Evolutionary conservation across 1,140 invertebrate species (phyloP).

Genomic region (Dendroctonus ponderosae): DNA sequence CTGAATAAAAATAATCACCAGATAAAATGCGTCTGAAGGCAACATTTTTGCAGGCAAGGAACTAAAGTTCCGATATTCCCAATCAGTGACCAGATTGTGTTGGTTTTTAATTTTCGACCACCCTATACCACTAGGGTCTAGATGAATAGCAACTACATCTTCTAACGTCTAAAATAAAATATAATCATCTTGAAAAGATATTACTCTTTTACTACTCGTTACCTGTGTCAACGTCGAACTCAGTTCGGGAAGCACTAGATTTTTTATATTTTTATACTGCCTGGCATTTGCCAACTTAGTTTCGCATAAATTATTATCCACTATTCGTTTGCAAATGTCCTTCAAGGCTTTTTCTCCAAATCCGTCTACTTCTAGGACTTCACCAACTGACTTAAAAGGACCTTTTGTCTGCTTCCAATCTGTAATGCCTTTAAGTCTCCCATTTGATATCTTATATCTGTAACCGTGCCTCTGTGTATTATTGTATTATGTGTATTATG

Average conservation of each 20-base stretch:
- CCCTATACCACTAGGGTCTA: constrained; percentile 30
- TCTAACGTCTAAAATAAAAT: constrained; percentile 12
- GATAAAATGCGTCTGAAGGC: constrained; percentile 27
- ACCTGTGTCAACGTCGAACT: constrained; percentile 2
- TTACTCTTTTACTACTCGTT: neutral
- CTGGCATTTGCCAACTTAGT: neutral
- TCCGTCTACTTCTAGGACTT: constrained; percentile 38
- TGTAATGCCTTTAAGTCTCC: constrained; percentile 34
- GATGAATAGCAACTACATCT: constrained; percentile 29
- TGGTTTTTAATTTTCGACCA: constrained; percentile 25
- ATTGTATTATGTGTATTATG: too few species aligned
- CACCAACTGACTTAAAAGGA: constrained; percentile 33
- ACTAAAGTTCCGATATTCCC: constrained; percentile 25
- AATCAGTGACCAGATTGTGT: constrained; percentile 17
- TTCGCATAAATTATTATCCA: neutral
- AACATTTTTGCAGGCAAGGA: constrained; percentile 28
- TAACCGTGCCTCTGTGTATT: too few species aligned
- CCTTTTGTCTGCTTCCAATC: constrained; percentile 36
- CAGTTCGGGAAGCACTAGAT: constrained; percentile 24
- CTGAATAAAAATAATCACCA: constrained; percentile 16
- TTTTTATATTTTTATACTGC: constrained; percentile 16
- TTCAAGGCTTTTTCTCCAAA: constrained; percentile 36
- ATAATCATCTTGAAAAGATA: neutral
- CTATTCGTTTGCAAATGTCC: constrained; percentile 29
- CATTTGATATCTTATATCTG: constrained; percentile 34